Evolutionary conservation across 2,797 vertebrate species (phyloP).

Genomic region (Sebastes flavidus): DNA sequence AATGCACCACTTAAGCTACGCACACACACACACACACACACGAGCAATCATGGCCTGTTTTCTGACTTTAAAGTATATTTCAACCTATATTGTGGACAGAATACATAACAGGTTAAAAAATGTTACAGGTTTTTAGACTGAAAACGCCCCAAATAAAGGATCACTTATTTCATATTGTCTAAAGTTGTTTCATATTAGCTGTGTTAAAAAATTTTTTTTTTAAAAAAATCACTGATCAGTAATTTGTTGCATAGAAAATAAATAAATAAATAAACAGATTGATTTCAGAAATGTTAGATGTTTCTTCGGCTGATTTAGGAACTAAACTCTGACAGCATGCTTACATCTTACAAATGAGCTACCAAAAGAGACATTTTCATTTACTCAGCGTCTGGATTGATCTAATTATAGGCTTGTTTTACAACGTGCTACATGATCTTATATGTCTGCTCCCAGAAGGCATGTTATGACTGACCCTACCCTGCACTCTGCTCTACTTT

Average conservation of each 20-base stretch:
- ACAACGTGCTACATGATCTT: conserved; percentile 17
- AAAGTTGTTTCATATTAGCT: neutral
- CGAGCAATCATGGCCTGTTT: conserved; percentile 43
- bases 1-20: conserved; percentile 62
- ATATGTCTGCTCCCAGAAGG: conserved; percentile 22
- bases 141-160: neutral
- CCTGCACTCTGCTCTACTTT: conserved; percentile 29
- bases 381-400: conserved; percentile 28
- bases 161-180: neutral
- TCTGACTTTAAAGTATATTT: conserved; percentile 40
- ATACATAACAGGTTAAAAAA: conserved; percentile 24
- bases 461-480: conserved; percentile 28
- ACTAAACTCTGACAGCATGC: neutral
- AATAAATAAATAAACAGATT: neutral
- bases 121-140: neutral
- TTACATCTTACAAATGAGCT: neutral
- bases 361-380: neutral
- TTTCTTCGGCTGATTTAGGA: neutral
- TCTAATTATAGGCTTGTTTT: conserved; percentile 37
- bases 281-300: neutral
- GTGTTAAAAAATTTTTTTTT: too few species aligned
- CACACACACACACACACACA: conserved; percentile 24
- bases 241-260: neutral
- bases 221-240: neutral
- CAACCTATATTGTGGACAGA: conserved; percentile 19